Base-by-base conservation (phyloP, 1,140 invertebrate genomes). In the Neelides sp. region DNA sequence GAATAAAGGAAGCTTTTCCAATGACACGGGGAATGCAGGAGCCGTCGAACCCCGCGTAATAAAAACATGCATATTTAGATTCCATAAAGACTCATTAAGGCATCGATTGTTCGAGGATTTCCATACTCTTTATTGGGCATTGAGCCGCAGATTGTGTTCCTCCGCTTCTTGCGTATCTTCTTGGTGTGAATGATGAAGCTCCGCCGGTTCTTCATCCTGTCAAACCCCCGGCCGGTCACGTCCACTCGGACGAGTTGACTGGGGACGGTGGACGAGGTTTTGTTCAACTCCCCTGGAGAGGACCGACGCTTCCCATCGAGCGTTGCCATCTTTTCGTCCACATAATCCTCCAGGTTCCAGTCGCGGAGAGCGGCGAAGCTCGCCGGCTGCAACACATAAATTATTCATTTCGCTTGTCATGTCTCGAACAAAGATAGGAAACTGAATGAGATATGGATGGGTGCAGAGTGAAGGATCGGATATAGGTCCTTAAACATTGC, bases 171-270 rank as follows among this genome's bases (percentile, higher is more conserved):
- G 30, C 59, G 45, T 26, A 61, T 41, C 46, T 49, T 55, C 50
- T 61, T 61, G 8, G 59, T 61, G 36, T 61, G 51, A 27, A 61
- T 57, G 22, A 57, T 69, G 48, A 91, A 72, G 13, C 87, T 91
- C 64, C 83, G 77, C 45, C 88, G 72, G 22, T 84, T 79, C 59
- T 82, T 83, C 83, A 91, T 88, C 56, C 88, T 76, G 58, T 84
- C 78, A 73, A 92, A 93, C 63, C 78, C 78, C 62, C 75, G 76
- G 15, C 86, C 87, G 50, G 82, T 85, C 20, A 85, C 79, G 66
- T 93, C 87, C 48, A 93, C 87, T 36, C 79, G 76, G 12, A 93
- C 82, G 51, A 91, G 69, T 74, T 88, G 79, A 27, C 85, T 80
- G 19, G 83, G 83, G 71, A 87, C 92, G 71, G 85, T 64, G 47